Conservation (phyloP, 1,140 invertebrate species). For the Formica exsecta region DNA sequence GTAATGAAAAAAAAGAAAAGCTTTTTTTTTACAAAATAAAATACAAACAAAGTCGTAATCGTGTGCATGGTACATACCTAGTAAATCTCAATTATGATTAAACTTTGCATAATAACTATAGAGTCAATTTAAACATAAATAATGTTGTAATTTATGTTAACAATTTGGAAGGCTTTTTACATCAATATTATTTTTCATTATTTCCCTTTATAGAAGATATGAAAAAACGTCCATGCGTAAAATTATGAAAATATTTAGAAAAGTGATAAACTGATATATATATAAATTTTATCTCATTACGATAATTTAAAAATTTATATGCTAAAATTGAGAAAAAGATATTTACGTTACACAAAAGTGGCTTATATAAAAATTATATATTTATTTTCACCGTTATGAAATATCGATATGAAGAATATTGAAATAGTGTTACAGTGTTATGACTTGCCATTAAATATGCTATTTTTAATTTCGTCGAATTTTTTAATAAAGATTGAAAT, state of each 20-base stretch:
- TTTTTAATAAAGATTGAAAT: background rate
- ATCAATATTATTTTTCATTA: constrained; percentile 24
- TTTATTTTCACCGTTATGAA: background rate
- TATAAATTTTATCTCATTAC: background rate
- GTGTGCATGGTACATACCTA: background rate
- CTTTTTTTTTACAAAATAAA: constrained; percentile 38
- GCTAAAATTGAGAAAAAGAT: background rate
- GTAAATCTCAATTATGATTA: background rate
- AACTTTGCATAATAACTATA: background rate
- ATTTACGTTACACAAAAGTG: background rate
- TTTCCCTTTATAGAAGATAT: background rate
- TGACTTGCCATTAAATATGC: background rate
- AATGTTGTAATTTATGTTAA: constrained; percentile 6
- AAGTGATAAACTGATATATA: background rate
- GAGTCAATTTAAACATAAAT: background rate
- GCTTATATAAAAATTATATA: background rate
- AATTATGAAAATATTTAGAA: constrained; percentile 13
- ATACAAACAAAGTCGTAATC: background rate
- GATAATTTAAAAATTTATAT: background rate
- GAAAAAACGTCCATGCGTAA: background rate
- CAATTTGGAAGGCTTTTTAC: background rate
- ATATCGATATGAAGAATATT: background rate
- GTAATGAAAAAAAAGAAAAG: too few relatives aligned
- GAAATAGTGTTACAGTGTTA: background rate
- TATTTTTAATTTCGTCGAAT: background rate